Evolutionary conservation across 2,888 invertebrate genomes (phyloP).

Genomic region (Sacculina carcini): DNA sequence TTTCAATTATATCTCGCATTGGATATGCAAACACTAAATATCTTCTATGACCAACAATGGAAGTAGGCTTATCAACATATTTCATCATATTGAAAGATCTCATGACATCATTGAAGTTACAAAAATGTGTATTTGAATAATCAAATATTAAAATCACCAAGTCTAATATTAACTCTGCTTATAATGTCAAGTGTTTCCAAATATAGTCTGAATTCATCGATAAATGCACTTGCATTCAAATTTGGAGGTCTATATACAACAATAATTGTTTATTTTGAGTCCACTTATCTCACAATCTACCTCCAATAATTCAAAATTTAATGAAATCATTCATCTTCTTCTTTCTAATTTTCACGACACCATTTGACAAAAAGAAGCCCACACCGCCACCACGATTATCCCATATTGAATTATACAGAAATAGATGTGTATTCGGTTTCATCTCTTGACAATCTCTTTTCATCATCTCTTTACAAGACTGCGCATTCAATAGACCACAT

Average conservation of each 20-base stretch:
- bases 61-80: no score
- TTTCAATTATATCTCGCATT: no score
- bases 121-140: no score
- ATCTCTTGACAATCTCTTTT: no score
- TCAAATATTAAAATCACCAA: no score
- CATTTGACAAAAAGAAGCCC: no score
- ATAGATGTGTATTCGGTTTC: no score
- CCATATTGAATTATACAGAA: not conserved
- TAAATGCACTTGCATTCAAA: not conserved
- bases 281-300: not conserved
- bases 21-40: no score
- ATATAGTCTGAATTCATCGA: not conserved
- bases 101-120: no score
- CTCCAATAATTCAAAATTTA: not conserved
- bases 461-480: not conserved
- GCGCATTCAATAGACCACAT: not conserved
- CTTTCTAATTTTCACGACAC: not conserved
- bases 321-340: not conserved
- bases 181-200: not conserved
- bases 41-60: no score
- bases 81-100: no score
- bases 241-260: not conserved
- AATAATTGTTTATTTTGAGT: not conserved
- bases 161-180: no score
- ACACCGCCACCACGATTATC: not conserved